Evolutionary conservation across 2,888 invertebrate genomes (phyloP).

Genomic region (Drosophila lutescens): DNA sequence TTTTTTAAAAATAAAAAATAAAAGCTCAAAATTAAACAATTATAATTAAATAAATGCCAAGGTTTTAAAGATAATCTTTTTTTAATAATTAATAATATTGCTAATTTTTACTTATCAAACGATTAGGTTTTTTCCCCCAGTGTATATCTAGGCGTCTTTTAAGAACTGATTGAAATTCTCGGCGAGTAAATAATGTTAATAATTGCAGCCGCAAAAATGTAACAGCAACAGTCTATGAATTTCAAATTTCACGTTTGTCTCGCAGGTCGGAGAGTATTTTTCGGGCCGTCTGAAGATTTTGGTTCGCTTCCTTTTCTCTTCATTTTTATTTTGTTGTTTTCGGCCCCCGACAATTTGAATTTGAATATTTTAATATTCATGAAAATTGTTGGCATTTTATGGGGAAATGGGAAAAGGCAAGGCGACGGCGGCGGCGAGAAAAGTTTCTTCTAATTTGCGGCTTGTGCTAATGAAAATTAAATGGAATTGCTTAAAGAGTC

Average conservation of each 20-base stretch:
- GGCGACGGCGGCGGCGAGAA: slow-evolving; percentile 5
- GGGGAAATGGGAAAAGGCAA: not conserved
- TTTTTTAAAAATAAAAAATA: too few species aligned
- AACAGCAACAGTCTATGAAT: slow-evolving; percentile 60
- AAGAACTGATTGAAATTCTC: slow-evolving; percentile 55
- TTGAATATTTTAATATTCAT: slow-evolving; percentile 78
- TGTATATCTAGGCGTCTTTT: slow-evolving; percentile 1
- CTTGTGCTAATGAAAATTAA: slow-evolving; percentile 74
- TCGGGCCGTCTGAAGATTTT: slow-evolving; percentile 9
- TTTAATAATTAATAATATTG: too few species aligned
- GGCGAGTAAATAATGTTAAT: slow-evolving; percentile 52
- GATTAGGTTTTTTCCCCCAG: not conserved
- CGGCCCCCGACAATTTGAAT: slow-evolving; percentile 37
- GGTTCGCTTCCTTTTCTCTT: not conserved
- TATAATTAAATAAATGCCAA: too few species aligned
- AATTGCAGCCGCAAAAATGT: slow-evolving; percentile 47
- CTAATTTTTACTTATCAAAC: too few species aligned
- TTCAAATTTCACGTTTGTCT: slow-evolving; percentile 53
- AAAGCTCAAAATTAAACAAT: too few species aligned
- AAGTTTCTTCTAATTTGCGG: slow-evolving; percentile 55
- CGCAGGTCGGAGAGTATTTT: slow-evolving; percentile 14
- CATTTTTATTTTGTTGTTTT: not conserved
- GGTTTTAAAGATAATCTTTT: too few species aligned
- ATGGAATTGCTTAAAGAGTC: slow-evolving; percentile 75
- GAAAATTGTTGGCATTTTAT: slow-evolving; percentile 58